phyloP scores from a whole-genome alignment of 2,888 invertebrate genomes.

The Hirudinaria manillensis region DNA sequence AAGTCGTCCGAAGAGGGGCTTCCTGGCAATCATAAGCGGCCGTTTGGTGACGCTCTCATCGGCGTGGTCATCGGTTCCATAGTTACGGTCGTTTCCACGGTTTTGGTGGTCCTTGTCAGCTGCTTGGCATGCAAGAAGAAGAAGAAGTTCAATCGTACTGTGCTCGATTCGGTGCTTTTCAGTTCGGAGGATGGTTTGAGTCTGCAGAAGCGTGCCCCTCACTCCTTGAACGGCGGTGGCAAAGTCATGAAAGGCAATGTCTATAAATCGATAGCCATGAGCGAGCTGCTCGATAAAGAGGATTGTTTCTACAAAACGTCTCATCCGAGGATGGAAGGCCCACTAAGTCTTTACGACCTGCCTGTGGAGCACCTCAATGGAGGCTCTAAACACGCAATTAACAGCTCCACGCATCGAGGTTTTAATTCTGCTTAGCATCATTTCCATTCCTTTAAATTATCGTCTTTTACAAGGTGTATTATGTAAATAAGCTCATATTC shows the following conservation, averaged over 20 bases:
- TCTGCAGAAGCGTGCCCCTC: slow-evolving; percentile 12
- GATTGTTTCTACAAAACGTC: neutral
- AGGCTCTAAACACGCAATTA: neutral
- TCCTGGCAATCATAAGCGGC: too few species aligned
- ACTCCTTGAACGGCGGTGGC: slow-evolving; percentile 8
- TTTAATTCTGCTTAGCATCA: neutral
- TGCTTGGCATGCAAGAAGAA: slow-evolving; percentile 3
- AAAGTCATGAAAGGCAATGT: slow-evolving; percentile 27
- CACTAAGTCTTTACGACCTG: slow-evolving; percentile 24
- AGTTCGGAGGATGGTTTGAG: neutral
- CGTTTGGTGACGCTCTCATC: slow-evolving; percentile 1
- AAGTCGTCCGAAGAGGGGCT: too few species aligned
- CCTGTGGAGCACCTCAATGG: neutral
- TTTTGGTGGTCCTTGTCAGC: neutral
- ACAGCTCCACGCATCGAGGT: slow-evolving; percentile 5
- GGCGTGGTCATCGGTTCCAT: slow-evolving; percentile 22
- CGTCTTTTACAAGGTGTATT: too few species aligned
- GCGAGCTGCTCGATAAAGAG: slow-evolving; percentile 25
- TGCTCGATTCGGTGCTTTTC: slow-evolving; percentile 19
- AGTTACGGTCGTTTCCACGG: slow-evolving; percentile 9
- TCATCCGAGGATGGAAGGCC: slow-evolving; percentile 1
- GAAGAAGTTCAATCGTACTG: slow-evolving; percentile 24
- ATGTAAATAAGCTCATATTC: too few species aligned
- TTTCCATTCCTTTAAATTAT: too few species aligned
- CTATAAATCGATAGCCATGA: slow-evolving; percentile 32